phyloP scores from a whole-genome alignment of 2,113 vertebrate genomes.

The Semnornis frantzii region DNA sequence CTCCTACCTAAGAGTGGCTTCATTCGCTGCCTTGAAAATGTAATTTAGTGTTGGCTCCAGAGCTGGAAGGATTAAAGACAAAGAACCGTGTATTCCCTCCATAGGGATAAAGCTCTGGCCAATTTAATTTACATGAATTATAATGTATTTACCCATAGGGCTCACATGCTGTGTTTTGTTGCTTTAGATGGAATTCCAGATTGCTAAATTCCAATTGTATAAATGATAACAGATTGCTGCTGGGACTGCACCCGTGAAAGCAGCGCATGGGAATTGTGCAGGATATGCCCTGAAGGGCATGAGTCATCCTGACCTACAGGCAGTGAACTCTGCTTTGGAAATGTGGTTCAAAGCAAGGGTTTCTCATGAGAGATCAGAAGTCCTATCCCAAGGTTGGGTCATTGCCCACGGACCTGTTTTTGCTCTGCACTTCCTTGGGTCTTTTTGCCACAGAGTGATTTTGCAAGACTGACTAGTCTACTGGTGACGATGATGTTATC shows the following conservation, averaged over 20 bases:
- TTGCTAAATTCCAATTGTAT: conserved; percentile 48
- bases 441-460: neutral
- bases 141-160: conserved; percentile 44
- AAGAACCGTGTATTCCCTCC: neutral
- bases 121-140: conserved; percentile 26
- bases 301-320: conserved; percentile 45
- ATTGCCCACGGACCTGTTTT: conserved; percentile 26
- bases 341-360: neutral
- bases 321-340: conserved; percentile 41
- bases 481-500: neutral
- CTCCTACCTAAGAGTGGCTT: conserved; percentile 11
- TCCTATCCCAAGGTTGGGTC: neutral
- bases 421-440: conserved; percentile 5
- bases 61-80: neutral
- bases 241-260: conserved; percentile 30
- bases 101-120: conserved; percentile 17
- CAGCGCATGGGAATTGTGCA: neutral
- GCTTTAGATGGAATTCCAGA: conserved; percentile 62
- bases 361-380: conserved; percentile 10
- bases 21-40: neutral
- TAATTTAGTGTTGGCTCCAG: neutral
- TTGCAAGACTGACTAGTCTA: neutral
- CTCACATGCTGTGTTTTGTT: conserved; percentile 31
- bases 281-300: conserved; percentile 21
- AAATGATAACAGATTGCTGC: conserved; percentile 60